Evolutionary conservation across 2,113 vertebrate genomes (phyloP).

Genomic region (Arothron firmamentum): DNA sequence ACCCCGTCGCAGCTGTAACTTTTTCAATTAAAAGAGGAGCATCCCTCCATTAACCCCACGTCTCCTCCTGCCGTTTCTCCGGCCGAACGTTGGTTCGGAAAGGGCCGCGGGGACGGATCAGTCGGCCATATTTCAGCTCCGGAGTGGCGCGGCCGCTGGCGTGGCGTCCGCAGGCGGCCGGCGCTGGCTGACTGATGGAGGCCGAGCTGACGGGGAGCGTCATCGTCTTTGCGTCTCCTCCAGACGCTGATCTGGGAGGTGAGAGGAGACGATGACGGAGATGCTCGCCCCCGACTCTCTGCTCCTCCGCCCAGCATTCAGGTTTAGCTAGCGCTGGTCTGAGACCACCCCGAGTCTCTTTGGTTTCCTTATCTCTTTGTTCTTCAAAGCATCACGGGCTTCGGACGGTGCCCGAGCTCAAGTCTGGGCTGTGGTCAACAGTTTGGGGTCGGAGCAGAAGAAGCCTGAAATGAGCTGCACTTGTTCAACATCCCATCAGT

Average conservation of each 20-base stretch:
- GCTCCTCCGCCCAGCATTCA: background rate
- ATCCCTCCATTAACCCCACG: conserved; percentile 62
- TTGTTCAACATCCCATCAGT: no score
- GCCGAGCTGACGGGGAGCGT: conserved; percentile 37
- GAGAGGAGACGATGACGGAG: conserved; percentile 22
- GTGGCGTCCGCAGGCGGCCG: conserved; percentile 42
- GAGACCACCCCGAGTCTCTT: no score
- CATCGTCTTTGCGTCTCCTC: conserved; percentile 42
- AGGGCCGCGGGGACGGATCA: conserved; percentile 42
- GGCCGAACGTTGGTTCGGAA: conserved; percentile 47
- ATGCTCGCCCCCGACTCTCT: conserved; percentile 5
- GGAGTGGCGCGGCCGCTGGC: background rate
- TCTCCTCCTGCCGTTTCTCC: conserved; percentile 51
- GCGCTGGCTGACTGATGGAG: conserved; percentile 52
- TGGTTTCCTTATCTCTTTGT: no score
- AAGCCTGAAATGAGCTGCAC: no score
- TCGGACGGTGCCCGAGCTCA: no score
- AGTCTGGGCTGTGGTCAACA: no score
- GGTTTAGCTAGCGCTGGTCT: no score
- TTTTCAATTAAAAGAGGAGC: conserved; percentile 70
- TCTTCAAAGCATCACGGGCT: no score
- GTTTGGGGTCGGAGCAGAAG: no score
- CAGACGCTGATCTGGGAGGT: conserved; percentile 16
- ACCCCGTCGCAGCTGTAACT: conserved; percentile 56
- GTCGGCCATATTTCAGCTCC: conserved; percentile 38